phyloP scores from a whole-genome alignment of 1,140 invertebrate genomes.

The Drosophila leontia region DNA sequence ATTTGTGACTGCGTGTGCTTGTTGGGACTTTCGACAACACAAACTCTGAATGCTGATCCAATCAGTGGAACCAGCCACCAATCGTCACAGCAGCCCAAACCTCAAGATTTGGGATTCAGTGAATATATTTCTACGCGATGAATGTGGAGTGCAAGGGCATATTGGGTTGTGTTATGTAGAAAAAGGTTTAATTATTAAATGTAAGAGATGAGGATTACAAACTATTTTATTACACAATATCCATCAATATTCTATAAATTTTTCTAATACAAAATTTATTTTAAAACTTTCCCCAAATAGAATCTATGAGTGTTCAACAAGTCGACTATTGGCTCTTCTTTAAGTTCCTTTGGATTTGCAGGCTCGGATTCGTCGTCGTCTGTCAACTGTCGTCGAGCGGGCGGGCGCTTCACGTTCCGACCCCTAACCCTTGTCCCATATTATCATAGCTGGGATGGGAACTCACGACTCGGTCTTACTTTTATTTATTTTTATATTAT shows the following conservation, averaged over 20 bases:
- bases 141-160: neutral
- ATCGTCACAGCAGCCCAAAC: conserved; percentile 20
- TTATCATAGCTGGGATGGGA: conserved; percentile 29
- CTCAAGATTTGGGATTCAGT: conserved; percentile 17
- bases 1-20: conserved; percentile 21
- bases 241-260: too few relatives aligned
- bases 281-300: neutral
- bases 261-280: neutral
- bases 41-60: conserved; percentile 45
- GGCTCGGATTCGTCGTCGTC: conserved; percentile 8
- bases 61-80: conserved; percentile 30
- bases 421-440: conserved; percentile 53
- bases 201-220: too few relatives aligned
- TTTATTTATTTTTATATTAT: conserved; percentile 70
- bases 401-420: conserved; percentile 37
- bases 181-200: neutral
- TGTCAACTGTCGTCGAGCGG: conserved; percentile 36
- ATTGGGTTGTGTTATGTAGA: too few relatives aligned
- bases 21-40: conserved; percentile 36
- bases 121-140: conserved; percentile 26
- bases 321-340: neutral
- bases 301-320: neutral
- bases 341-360: conserved; percentile 23
- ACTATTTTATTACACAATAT: neutral
- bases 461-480: conserved; percentile 32